phyloP scores from a whole-genome alignment of 2,113 vertebrate species.

The Dipodomys ordii region DNA sequence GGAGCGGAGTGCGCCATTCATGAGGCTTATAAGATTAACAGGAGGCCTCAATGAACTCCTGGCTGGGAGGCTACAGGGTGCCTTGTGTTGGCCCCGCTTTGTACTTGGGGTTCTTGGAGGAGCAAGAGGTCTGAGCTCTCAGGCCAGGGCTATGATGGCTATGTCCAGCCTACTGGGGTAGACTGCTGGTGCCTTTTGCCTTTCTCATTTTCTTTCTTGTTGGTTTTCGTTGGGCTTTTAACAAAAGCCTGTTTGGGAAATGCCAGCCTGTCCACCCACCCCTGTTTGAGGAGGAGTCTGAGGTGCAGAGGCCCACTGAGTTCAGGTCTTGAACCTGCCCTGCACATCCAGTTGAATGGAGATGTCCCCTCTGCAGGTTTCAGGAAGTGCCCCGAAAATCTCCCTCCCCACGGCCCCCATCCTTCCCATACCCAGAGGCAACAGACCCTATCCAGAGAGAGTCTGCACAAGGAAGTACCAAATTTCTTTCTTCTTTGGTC shows the following conservation, averaged over 20 bases:
- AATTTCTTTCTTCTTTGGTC: neutral
- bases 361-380: rapidly evolving
- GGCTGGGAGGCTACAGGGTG: neutral
- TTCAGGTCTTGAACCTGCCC: too few species aligned
- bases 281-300: neutral
- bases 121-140: neutral
- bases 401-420: neutral
- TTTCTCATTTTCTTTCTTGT: neutral
- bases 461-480: neutral
- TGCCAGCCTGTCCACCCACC: too few species aligned
- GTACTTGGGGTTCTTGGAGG: neutral
- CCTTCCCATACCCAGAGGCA: neutral
- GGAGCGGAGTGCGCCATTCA: neutral
- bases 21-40: neutral
- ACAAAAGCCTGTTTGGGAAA: neutral
- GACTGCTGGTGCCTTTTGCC: neutral
- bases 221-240: neutral
- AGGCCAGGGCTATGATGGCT: neutral
- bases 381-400: neutral
- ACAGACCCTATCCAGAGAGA: neutral
- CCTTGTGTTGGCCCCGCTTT: neutral
- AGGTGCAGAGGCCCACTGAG: neutral
- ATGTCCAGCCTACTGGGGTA: neutral
- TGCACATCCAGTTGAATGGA: neutral
- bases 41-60: neutral